Evolutionary conservation across 2,113 vertebrate species (phyloP), one percentile per base, ranked within the genome.

Genomic region (Vireo altiloquus): DNA sequence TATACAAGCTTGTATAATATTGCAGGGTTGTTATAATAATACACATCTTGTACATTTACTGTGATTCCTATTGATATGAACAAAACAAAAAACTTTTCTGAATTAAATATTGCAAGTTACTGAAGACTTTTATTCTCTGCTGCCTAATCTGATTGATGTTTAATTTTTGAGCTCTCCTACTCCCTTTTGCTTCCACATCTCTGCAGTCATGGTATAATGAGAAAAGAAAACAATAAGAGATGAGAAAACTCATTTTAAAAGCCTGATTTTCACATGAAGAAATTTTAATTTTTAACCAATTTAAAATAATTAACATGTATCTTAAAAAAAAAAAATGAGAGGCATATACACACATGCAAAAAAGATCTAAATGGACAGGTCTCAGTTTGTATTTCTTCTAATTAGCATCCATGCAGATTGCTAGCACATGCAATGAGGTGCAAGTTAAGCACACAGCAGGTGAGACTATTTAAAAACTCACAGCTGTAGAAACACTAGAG

Each of bases 71-170:
- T 33, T 82, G 78, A 77, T 63, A 70, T 19, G 33, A 89, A 82
- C 18, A 47, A 59, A 70, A 66, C 79, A 66, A 82, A 59, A 49
- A 5, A 17, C 5, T 76, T 84, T 93, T 91, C 77, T 91, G 70
- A 95, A 94, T 96, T 61, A 89, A 93, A 89, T 33, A 50, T 21
- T 92, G 42, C 46, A 92, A 94, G 20, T 72, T 63, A 72, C 30
- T 37, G 66, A 82, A 69, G 50, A 72, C 12, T 79, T 63, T 71
- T 47, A 64, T 72, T 82, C 65, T 93, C 85, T 80, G 71, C 75
- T 92, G 52, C n/a, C 57, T 81, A 68, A 94, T 82, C 82, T 83
- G 60, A 84, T 75, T 83, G 64, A 57, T 35, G 18, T 81, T 92
- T 71, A 39, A 39, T 39, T 39, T 39, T 39, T 39, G 39, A 39